Percentiles rank a stretch among this genome's conserved stretches.
These are phyloP conservation scores for Eristalis pertinax DNA, from an alignment of 2,888 invertebrate genomes.

Conservation along the genomic window DNA sequence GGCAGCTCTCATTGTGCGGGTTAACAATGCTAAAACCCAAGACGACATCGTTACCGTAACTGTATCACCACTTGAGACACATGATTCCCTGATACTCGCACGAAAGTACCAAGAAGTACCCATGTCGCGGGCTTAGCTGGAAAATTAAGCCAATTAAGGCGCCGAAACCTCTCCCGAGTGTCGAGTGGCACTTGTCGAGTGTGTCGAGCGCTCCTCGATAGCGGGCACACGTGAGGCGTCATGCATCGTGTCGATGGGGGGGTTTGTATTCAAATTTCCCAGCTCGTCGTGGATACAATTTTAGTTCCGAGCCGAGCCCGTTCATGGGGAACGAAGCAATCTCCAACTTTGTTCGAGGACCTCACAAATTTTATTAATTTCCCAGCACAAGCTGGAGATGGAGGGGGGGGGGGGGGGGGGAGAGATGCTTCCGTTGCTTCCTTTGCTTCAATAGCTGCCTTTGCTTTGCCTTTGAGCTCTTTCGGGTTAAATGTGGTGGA, in stretches of 20 bases:
- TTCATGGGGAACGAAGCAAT: neutral
- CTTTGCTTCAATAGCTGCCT: too few relatives aligned
- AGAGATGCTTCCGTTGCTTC: neutral
- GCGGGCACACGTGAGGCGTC: neutral
- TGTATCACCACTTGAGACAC: constrained; percentile 11
- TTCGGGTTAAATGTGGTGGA: constrained; percentile 45
- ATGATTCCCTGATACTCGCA: neutral
- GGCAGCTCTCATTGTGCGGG: constrained; percentile 17
- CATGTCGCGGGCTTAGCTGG: constrained; percentile 4
- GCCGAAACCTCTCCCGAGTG: neutral
- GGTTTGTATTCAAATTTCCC: constrained; percentile 11
- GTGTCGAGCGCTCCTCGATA: neutral
- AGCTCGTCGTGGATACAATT: neutral
- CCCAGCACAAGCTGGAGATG: neutral
- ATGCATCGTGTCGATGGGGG: constrained; percentile 11
- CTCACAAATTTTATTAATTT: constrained; percentile 33
- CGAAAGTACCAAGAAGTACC: too few relatives aligned
- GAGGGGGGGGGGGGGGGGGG: too few relatives aligned
- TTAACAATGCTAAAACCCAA: constrained; percentile 14
- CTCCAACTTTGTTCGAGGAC: neutral
- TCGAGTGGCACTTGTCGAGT: constrained; percentile 6
- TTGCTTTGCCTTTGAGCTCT: neutral
- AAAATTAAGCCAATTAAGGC: constrained; percentile 41
- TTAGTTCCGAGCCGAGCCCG: too few relatives aligned
- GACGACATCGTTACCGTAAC: neutral